These are phyloP conservation scores for Liopterus haemorrhoidalis DNA, from an alignment of 2,888 invertebrate species.

Conservation along the genomic window DNA sequence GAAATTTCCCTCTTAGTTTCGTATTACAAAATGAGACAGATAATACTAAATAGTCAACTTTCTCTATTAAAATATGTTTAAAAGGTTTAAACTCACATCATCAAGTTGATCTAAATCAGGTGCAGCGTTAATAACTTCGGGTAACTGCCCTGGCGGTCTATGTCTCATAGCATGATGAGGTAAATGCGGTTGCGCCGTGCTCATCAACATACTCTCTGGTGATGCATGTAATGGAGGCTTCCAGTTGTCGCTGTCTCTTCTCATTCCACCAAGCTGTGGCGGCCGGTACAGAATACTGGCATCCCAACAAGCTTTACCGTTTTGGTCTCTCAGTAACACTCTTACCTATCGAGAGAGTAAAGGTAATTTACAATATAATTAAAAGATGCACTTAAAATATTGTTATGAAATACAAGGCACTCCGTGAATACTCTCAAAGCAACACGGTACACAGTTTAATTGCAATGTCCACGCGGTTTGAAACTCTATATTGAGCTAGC, in stretches of 20 bases:
- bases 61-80: too few relatives aligned
- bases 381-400: too few relatives aligned
- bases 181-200: conserved; percentile 35
- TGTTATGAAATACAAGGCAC: too few relatives aligned
- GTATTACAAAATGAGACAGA: not conserved
- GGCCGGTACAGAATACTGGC: conserved; percentile 83
- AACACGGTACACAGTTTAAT: too few relatives aligned
- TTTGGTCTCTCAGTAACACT: conserved; percentile 80
- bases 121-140: conserved; percentile 73
- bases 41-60: conserved; percentile 1
- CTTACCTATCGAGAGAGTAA: too few relatives aligned
- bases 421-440: too few relatives aligned
- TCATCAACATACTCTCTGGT: conserved; percentile 41
- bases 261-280: conserved; percentile 46
- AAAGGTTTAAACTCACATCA: conserved; percentile 63
- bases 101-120: conserved; percentile 88
- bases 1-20: not conserved
- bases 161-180: conserved; percentile 67
- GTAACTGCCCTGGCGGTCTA: conserved; percentile 69
- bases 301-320: conserved; percentile 96
- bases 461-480: too few relatives aligned
- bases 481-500: too few relatives aligned
- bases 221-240: conserved; percentile 12
- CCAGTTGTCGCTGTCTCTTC: not conserved
- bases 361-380: not conserved